Percentiles rank a stretch among this genome's conserved stretches.
Conservation (phyloP, 1,140 invertebrate genomes). For the Sipha flava region DNA sequence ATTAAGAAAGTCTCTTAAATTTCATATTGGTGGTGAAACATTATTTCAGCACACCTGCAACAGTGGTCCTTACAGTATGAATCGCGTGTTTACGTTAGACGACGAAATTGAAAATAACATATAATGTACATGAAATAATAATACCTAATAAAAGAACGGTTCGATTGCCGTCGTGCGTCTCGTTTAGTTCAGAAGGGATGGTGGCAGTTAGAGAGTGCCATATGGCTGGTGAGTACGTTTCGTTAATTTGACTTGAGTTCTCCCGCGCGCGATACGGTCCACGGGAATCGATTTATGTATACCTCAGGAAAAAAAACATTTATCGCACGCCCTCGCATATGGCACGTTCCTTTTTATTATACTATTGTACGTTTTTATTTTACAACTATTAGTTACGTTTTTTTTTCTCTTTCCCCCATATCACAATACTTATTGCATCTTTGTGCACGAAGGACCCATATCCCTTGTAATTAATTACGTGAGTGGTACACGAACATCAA, state of each 20-base stretch:
- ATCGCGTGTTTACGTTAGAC: neutral
- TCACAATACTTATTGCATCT: neutral
- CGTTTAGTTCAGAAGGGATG: neutral
- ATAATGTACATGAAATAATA: neutral
- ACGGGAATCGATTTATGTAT: conserved; percentile 19
- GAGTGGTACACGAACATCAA: neutral
- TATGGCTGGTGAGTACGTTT: neutral
- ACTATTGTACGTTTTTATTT: conserved; percentile 17
- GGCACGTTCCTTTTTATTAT: conserved; percentile 20
- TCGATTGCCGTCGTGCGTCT: neutral
- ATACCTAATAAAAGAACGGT: neutral
- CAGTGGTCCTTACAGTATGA: neutral
- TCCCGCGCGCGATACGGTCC: conserved; percentile 1
- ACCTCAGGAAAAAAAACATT: conserved; percentile 3
- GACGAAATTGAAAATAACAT: neutral
- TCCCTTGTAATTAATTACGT: neutral
- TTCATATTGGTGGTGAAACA: neutral
- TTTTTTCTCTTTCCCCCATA: neutral
- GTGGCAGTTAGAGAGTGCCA: neutral
- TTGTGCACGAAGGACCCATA: neutral
- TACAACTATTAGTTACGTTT: neutral
- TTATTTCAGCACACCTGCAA: neutral
- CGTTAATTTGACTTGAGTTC: conserved; percentile 27
- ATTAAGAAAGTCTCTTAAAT: conserved; percentile 17
- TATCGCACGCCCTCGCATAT: conserved; percentile 28